A percentile compares a stretch with the other conserved stretches of the same genome.
Evolutionary conservation across 2,888 invertebrate genomes (phyloP).

Genomic region (Campoplex capitator): DNA sequence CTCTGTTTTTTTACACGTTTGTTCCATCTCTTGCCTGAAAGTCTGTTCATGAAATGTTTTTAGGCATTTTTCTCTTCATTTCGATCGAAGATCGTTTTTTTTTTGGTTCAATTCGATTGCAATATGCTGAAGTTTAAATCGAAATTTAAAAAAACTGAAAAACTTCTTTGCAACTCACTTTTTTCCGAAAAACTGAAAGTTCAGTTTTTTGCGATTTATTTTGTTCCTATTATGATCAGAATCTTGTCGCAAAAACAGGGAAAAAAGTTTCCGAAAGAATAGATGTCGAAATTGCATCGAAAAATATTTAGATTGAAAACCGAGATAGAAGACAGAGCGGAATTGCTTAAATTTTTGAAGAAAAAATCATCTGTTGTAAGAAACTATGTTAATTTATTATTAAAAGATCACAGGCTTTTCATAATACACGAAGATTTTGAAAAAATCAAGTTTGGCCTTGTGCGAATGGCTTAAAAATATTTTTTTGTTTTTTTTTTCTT

Average conservation of each 20-base stretch:
- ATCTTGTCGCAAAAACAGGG: too few species aligned
- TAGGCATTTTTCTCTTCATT: neutral
- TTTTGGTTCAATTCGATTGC: too few species aligned
- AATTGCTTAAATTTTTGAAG: too few species aligned
- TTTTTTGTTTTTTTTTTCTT: constrained; percentile 12
- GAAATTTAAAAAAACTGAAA: too few species aligned
- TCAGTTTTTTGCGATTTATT: too few species aligned
- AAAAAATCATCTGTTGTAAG: neutral
- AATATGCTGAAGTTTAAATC: neutral
- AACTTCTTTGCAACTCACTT: too few species aligned
- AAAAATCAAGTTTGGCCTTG: constrained; percentile 37
- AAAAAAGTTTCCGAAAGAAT: too few species aligned
- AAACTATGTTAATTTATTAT: constrained; percentile 24
- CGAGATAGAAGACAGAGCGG: neutral
- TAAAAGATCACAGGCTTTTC: constrained; percentile 54
- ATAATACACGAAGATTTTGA: constrained; percentile 32
- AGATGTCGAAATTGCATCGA: neutral
- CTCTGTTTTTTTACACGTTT: neutral
- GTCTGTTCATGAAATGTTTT: neutral
- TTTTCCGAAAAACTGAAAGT: too few species aligned
- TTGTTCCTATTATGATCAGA: too few species aligned
- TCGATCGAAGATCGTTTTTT: too few species aligned
- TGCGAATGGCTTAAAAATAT: neutral
- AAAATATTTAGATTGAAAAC: neutral
- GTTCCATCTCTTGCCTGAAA: neutral